Base-by-base conservation (phyloP, 2,888 invertebrate genomes). In the Brassicogethes aeneus region DNA sequence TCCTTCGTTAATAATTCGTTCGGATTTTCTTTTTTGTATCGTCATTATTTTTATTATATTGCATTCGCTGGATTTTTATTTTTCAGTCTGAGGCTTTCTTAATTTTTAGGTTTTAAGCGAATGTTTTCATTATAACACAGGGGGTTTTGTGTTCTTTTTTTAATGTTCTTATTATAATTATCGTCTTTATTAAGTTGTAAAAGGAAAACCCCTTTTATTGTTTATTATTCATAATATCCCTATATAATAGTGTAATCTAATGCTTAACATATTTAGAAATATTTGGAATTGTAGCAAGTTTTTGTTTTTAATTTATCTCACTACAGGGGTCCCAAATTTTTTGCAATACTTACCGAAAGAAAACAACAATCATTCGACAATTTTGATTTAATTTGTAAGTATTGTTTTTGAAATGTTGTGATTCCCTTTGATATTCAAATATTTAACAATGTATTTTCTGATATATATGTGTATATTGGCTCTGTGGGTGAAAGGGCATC, bases 401-500 rank as follows among this genome's bases (percentile, higher is more conserved):
- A n/a, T n/a, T n/a, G n/a, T 23, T 23, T 23, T 41, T 41, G 23
- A 7, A 7, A 7, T 23, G 41, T 47, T 47, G 33, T 51, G 51
- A 51, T 50, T 52, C 50, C 46, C 44, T 55, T n/a, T n/a, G n/a
- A 43, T 56, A 48, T 50, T 42, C 44, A 47, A 53, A 53, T 59
- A 56, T 55, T 57, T 59, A 63, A 58, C 54, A 53, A 54, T 59
- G 57, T 61, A 58, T 54, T 54, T 60, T 56, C 52, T 52, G 55
- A 55, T 54, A 48, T 52, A 53, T 61, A 59, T 61, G 55, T 63
- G 61, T 63, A 60, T 63, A 64, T 63, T 62, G 61, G 62, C 63
- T 63, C 62, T 61, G 55, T 61, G 64, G 63, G 62, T 60, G 58
- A 61, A 57, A 62, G 63, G 62, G 62, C 64, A 64, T 62, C 62